Evolutionary conservation across 1,140 invertebrate species (phyloP).

Genomic region (Drosophila lowei): DNA sequence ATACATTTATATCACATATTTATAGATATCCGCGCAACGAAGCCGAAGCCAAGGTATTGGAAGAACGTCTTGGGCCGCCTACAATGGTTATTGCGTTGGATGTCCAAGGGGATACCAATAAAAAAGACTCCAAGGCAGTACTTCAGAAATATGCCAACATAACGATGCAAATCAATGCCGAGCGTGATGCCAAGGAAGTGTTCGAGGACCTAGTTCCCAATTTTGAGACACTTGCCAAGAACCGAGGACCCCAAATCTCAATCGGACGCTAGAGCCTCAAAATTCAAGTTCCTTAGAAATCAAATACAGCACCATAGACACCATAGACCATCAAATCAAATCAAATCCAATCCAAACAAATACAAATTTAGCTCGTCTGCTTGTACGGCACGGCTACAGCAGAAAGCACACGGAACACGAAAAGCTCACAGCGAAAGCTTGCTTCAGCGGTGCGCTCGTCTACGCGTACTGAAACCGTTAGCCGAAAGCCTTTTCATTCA

Average conservation of each 20-base stretch:
- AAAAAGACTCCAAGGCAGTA: slow-evolving; percentile 1
- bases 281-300: not conserved
- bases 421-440: slow-evolving; percentile 55
- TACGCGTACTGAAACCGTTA: slow-evolving; percentile 73
- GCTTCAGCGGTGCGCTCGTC: slow-evolving; percentile 1
- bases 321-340: slow-evolving; percentile 13
- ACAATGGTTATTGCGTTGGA: slow-evolving; percentile 35
- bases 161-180: slow-evolving; percentile 20
- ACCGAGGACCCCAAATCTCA: slow-evolving; percentile 5
- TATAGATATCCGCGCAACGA: slow-evolving; percentile 36
- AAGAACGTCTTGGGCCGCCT: slow-evolving; percentile 23
- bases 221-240: slow-evolving; percentile 20
- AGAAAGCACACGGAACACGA: slow-evolving; percentile 2
- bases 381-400: not conserved
- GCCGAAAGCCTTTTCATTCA: slow-evolving; percentile 66
- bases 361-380: not conserved
- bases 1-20: not conserved
- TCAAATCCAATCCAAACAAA: not conserved
- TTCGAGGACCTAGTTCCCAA: slow-evolving; percentile 33
- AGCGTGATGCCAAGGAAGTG: slow-evolving; percentile 6
- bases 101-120: slow-evolving; percentile 12
- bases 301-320: not conserved
- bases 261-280: slow-evolving; percentile 8
- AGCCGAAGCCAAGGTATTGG: slow-evolving; percentile 31
- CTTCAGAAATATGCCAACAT: slow-evolving; percentile 23